Base-by-base conservation (phyloP, 2,888 invertebrate genomes). In the Polyploca ridens region DNA sequence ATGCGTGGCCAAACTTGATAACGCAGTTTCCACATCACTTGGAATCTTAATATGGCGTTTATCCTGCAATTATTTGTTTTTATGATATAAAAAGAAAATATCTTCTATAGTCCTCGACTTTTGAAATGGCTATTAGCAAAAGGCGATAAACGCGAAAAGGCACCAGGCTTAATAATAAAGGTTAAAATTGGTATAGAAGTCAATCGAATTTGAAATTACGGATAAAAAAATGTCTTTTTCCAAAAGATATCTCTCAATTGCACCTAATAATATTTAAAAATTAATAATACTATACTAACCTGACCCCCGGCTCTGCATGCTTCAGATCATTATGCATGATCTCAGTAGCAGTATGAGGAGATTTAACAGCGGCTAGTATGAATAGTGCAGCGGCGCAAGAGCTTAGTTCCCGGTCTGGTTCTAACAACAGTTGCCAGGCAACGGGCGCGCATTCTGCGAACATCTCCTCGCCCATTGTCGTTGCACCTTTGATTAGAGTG, bases 1-100 rank as follows among this genome's bases (percentile, higher is more conserved):
- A 99, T 99, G 66, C 99, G 96, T 0, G 99, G 98, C 99, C 99
- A 99, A 0, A 99, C 99, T 95, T 99, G 99, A 86, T 98, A 99
- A 2, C 99, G 95, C 74, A 98, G 96, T 83, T 98, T 98, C 99
- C 99, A 99, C 73, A 99, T 95, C 1, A 98, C 97, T 95, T 99
- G 97, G 90, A 98, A 99, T 69, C 98, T 84, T 59, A 94, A 81
- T 66, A 94, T 94, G 7, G 94, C 94, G 72, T 94, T 94, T 70
- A 94, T 94, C 83, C 94, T 94, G 79, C 1, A 78, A 77, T 63
- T 19, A 10, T 19, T 19, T 16, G 16, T 49, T 16, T 49, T 49
- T 49, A 6, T 35, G 4, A 6, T 35, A 35, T 5, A 35, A 3
- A 35, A 35, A 35, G 35, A 7, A 35, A 35, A 35, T 35, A 35